These are phyloP conservation scores for Anhinga rufa DNA, from an alignment of 2,113 vertebrate species.

Conservation along the genomic window DNA sequence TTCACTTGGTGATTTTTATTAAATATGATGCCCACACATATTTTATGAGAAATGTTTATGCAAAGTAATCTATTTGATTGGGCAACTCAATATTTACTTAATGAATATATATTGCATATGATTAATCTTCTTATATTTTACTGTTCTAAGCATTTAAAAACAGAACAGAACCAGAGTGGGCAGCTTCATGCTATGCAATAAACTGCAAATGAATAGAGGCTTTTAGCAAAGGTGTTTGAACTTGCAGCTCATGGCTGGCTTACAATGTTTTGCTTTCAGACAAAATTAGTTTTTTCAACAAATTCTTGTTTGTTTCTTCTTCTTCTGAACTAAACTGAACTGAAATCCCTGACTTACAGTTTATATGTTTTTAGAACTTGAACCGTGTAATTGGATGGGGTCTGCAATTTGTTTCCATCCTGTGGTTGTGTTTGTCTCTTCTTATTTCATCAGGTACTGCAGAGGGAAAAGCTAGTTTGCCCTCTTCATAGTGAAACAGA, in stretches of 20 bases:
- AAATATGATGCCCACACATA: slow-evolving; percentile 28
- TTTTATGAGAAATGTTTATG: slow-evolving; percentile 44
- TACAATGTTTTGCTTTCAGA: background rate
- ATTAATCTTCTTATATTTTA: slow-evolving; percentile 43
- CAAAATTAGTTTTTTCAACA: background rate
- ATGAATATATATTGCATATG: slow-evolving; percentile 35
- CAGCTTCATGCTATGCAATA: slow-evolving; percentile 28
- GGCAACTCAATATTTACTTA: slow-evolving; percentile 10
- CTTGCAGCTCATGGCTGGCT: background rate
- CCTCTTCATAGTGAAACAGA: background rate
- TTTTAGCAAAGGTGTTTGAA: slow-evolving; percentile 46
- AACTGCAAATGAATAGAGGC: slow-evolving; percentile 44
- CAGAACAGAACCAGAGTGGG: background rate
- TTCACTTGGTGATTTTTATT: slow-evolving; percentile 33
- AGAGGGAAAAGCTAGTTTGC: background rate
- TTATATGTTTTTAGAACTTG: background rate
- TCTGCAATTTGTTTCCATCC: background rate
- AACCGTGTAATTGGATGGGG: background rate
- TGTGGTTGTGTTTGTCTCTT: background rate
- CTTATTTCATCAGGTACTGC: background rate
- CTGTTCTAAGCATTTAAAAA: background rate
- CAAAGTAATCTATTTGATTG: slow-evolving; percentile 16
- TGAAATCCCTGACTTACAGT: background rate
- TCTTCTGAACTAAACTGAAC: background rate
- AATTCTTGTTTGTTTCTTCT: background rate